These are phyloP conservation scores for Phoenicopterus ruber DNA, from an alignment of 2,113 vertebrate genomes.

Conservation along the genomic window DNA sequence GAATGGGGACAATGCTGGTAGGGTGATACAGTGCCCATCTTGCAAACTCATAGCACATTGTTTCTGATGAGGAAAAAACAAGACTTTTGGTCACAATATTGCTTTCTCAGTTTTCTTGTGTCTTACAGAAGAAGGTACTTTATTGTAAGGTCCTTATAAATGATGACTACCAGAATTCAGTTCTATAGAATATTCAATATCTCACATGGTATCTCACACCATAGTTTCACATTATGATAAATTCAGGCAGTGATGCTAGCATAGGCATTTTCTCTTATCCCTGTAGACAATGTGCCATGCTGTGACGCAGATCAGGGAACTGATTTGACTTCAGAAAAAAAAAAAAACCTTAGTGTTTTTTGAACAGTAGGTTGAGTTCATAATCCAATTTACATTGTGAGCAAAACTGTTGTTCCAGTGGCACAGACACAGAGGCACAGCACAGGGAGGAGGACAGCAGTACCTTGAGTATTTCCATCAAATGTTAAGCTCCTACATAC, in stretches of 20 bases:
- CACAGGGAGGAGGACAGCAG: not conserved
- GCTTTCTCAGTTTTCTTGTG: not conserved
- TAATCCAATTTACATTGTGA: not conserved
- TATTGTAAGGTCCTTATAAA: not conserved
- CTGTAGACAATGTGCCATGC: not conserved
- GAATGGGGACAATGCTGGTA: not conserved
- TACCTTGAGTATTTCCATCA: not conserved
- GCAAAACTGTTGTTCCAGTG: not conserved
- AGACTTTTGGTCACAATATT: not conserved
- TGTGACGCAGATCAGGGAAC: not conserved
- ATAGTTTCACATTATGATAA: not conserved
- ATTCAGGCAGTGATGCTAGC: not conserved
- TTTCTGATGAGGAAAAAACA: not conserved
- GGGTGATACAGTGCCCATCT: not conserved
- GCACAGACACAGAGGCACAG: not conserved
- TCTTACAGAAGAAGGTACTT: not conserved
- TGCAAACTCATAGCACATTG: not conserved
- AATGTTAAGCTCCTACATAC: not conserved
- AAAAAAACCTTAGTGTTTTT: not conserved
- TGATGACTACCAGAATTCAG: not conserved
- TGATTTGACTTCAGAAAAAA: not conserved
- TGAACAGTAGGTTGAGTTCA: not conserved
- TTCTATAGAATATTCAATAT: not conserved
- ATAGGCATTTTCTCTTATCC: not conserved
- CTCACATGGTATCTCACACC: not conserved